Conservation (phyloP, 2,113 vertebrate species). For the Passer montanus region DNA sequence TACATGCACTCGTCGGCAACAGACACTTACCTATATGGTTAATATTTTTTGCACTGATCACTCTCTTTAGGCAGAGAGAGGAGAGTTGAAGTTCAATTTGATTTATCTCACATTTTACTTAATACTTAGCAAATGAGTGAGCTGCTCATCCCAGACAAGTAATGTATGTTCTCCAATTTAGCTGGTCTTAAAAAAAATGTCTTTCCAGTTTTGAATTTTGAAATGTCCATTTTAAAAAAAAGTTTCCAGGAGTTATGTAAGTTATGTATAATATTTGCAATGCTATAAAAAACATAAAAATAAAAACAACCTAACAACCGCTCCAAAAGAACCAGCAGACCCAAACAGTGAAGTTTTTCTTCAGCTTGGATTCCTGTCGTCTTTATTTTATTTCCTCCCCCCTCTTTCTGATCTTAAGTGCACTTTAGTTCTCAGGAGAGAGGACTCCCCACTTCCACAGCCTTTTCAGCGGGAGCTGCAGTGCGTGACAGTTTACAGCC, state of each 20-base stretch:
- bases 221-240: neutral
- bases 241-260: neutral
- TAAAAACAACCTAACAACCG: neutral
- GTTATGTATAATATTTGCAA: neutral
- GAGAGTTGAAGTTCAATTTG: neutral
- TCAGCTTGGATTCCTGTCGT: neutral
- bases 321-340: neutral
- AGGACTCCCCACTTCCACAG: neutral
- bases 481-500: slow-evolving; percentile 75
- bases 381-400: neutral
- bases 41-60: neutral
- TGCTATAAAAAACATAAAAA: neutral
- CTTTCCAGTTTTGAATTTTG: neutral
- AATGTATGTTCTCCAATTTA: neutral
- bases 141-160: neutral
- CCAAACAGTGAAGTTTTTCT: neutral
- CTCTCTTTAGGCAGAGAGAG: neutral
- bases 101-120: neutral
- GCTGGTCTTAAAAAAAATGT: neutral
- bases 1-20: neutral
- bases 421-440: slow-evolving; percentile 29
- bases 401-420: slow-evolving; percentile 53
- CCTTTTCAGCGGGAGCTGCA: slow-evolving; percentile 64
- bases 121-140: neutral
- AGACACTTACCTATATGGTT: neutral